These are phyloP conservation scores for Pelvicachromis taeniatus DNA, from an alignment of 2,113 vertebrate species.

Conservation along the genomic window DNA sequence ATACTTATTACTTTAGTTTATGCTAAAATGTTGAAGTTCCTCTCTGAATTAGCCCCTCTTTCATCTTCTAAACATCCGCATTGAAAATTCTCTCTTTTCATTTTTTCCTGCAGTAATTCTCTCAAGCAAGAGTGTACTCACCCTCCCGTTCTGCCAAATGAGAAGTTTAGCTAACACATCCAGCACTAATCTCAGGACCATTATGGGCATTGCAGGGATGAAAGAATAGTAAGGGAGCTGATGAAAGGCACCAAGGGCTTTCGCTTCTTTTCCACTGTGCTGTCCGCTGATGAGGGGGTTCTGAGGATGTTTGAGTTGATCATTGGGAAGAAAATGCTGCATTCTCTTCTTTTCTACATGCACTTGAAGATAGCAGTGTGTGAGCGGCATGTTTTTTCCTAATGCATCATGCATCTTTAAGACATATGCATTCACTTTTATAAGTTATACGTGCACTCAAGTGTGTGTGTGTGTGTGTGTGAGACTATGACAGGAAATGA, in stretches of 20 bases:
- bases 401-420: constrained; percentile 28
- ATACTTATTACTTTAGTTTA: constrained; percentile 19
- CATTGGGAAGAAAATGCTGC: constrained; percentile 38
- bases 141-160: constrained; percentile 22
- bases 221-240: constrained; percentile 36
- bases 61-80: constrained; percentile 39
- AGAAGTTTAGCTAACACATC: constrained; percentile 58
- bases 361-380: constrained; percentile 12
- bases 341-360: not conserved
- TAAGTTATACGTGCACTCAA: constrained; percentile 3
- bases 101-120: constrained; percentile 38
- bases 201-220: constrained; percentile 48
- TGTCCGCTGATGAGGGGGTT: constrained; percentile 29
- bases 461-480: not conserved
- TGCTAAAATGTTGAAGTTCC: constrained; percentile 23
- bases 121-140: constrained; percentile 23
- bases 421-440: not conserved
- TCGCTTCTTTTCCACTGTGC: not conserved
- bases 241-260: constrained; percentile 35
- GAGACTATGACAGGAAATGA: constrained; percentile 66
- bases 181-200: constrained; percentile 50
- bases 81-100: constrained; percentile 49
- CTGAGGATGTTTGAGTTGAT: constrained; percentile 42
- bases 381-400: constrained; percentile 2
- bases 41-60: constrained; percentile 21